Conservation (phyloP, 1,140 invertebrate genomes). For the Apis florea region DNA sequence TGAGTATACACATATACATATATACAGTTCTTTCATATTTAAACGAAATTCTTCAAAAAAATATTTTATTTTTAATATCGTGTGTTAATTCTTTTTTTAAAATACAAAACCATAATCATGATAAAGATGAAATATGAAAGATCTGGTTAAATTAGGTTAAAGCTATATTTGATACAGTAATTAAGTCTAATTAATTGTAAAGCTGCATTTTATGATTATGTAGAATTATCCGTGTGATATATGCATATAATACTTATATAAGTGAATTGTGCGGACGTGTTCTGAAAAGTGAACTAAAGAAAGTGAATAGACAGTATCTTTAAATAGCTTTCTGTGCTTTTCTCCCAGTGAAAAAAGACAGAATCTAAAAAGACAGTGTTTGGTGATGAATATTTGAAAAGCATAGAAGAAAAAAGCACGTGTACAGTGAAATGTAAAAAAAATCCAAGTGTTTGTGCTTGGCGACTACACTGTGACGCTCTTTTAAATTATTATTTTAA, state of each 20-base stretch:
- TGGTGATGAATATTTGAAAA: conserved; percentile 66
- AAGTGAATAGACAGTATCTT: conserved; percentile 49
- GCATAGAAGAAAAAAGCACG: conserved; percentile 61
- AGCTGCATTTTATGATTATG: conserved; percentile 52
- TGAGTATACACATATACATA: no score
- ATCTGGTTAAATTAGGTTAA: conserved; percentile 66
- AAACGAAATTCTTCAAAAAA: conserved; percentile 22
- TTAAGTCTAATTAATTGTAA: conserved; percentile 53
- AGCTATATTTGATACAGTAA: conserved; percentile 53
- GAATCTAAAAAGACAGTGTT: conserved; percentile 70
- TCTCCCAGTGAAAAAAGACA: conserved; percentile 48
- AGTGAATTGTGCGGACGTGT: conserved; percentile 63
- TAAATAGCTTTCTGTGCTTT: conserved; percentile 36
- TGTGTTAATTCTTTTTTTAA: neutral
- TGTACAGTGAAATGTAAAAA: conserved; percentile 79
- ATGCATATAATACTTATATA: conserved; percentile 69
- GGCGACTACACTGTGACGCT: conserved; percentile 56
- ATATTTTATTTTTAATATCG: conserved; percentile 33
- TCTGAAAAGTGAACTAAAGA: conserved; percentile 59
- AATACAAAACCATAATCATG: conserved; percentile 19
- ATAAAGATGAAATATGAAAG: conserved; percentile 68
- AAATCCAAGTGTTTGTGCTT: conserved; percentile 77
- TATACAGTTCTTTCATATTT: conserved; percentile 76
- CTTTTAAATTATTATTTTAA: conserved; percentile 47
- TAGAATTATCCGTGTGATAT: conserved; percentile 67